A percentile compares a stretch with the other conserved stretches of the same genome.
Evolutionary conservation across 1,140 invertebrate species (phyloP).

Genomic region (Drosophila pseudoobscura): DNA sequence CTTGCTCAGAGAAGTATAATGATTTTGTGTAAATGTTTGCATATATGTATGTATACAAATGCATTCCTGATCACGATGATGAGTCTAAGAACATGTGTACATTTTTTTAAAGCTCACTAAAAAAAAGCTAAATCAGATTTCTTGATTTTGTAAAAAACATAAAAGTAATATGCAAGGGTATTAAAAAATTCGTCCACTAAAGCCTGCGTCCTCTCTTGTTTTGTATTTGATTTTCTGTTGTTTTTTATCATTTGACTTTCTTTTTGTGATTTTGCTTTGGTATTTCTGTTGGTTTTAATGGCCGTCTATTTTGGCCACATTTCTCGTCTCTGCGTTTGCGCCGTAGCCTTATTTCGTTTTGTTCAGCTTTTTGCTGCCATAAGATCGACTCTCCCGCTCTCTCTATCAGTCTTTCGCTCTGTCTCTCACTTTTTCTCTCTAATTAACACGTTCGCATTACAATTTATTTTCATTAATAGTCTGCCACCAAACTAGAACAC

Average conservation of each 20-base stretch:
- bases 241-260: slow-evolving; percentile 51
- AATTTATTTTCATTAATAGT: slow-evolving; percentile 73
- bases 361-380: slow-evolving; percentile 27
- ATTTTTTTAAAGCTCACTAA: too few relatives aligned
- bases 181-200: too few relatives aligned
- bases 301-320: slow-evolving; percentile 33
- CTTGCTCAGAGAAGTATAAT: too few relatives aligned
- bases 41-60: background rate
- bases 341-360: slow-evolving; percentile 32
- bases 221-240: slow-evolving; percentile 19
- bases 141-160: too few relatives aligned
- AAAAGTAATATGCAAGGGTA: too few relatives aligned
- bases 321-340: slow-evolving; percentile 8
- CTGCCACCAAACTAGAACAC: slow-evolving; percentile 55
- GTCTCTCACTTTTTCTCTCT: slow-evolving; percentile 18
- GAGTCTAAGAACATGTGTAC: background rate
- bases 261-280: slow-evolving; percentile 21
- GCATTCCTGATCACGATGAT: too few relatives aligned
- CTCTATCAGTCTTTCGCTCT: background rate
- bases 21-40: background rate
- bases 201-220: too few relatives aligned
- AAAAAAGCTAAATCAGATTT: too few relatives aligned
- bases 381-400: too few relatives aligned
- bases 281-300: slow-evolving; percentile 13
- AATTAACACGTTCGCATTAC: slow-evolving; percentile 72